Evolutionary conservation across 1,140 invertebrate species (phyloP), one percentile per base, ranked within the genome.

Genomic region (Polypedilum vanderplanki): DNA sequence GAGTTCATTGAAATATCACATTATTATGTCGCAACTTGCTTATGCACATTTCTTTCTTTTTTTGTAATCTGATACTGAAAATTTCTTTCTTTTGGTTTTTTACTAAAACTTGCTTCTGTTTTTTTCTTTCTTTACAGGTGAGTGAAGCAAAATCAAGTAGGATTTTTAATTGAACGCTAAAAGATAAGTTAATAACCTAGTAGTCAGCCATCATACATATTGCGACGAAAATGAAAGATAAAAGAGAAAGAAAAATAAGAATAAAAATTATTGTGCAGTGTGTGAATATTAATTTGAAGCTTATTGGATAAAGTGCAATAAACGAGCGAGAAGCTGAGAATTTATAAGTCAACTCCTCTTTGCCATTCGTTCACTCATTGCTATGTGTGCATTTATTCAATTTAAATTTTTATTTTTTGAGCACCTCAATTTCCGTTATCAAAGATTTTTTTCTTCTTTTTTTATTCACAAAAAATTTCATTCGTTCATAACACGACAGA

Each of bases 291-390:
- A 57, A 57, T n/a, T 57, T 57, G 12, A n/a, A 57, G 46, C 46
- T 57, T 57, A 57, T 57, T 57, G 46, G 46, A 57, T 57, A 57
- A 57, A 57, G 46, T 57, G 46, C 46, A 57, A 57, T 57, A 57
- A 57, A 57, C 46, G n/a, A 57, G 12, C 46, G 46, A 57, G 46
- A 57, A 57, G n/a, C 46, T 57, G 46, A 15, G 46, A 57, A 57
- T 57, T 57, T 57, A 57, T 57, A 57, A 57, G 46, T 12, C 46
- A 57, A 57, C 46, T 57, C 46, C 46, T 57, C 46, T 57, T 57
- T 57, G 4, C n/a, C 46, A n/a, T 57, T 57, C 46, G 10, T 57
- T 12, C n/a, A n/a, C n/a, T 57, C 12, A 12, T 4, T 57, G 46
- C 46, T 57, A 15, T 57, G 46, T n/a, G n/a, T 57, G 46, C 12